Evolutionary conservation across 2,113 vertebrate species (phyloP), one percentile per base, ranked within the genome.

Genomic region (Psittacus erithacus): DNA sequence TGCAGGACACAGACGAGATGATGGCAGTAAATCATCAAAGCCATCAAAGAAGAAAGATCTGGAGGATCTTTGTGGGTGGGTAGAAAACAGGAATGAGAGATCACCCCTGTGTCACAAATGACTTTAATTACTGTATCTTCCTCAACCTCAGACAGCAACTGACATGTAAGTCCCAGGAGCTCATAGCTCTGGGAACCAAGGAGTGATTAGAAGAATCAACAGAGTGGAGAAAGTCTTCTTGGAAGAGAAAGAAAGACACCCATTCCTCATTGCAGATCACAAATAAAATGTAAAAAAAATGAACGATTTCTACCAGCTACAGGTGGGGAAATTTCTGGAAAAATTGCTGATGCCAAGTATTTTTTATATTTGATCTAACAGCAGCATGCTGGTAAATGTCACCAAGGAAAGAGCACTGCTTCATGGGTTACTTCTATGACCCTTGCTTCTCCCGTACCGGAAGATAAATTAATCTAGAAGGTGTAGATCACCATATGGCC

Each of bases 381-480:
- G 27, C 8, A 52, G 29, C 31, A 25, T 83, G 80, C 47, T 77
- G 35, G 9, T 29, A 84, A 78, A 19, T 39, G 25, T n/a, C 17
- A 63, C 49, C 31, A 68, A 46, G 20, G 28, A 82, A 79, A 68
- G 16, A 63, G 35, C 77, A 22, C 6, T 70, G 84, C 12, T 33
- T 92, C 0, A 0, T 33, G 11, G 19, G 46, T 41, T 73, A 4
- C 33, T 80, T 86, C 59, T 83, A 33, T 31, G 28, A 43, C 44
- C 0, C 0, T 62, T 20, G 20, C 28, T 77, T 89, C 47, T 75
- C 35, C 15, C 6, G 41, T 47, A 74, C 9, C 0, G 1, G 59
- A 88, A 88, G 17, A 43, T 4, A 73, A 73, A 60, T 73, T 28
- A 80, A 15, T 5, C 11, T 50, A 38, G 44, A 28, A 73, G 5